Evolutionary conservation across 1,140 invertebrate genomes (phyloP).

Genomic region (Metaphire vulgaris): DNA sequence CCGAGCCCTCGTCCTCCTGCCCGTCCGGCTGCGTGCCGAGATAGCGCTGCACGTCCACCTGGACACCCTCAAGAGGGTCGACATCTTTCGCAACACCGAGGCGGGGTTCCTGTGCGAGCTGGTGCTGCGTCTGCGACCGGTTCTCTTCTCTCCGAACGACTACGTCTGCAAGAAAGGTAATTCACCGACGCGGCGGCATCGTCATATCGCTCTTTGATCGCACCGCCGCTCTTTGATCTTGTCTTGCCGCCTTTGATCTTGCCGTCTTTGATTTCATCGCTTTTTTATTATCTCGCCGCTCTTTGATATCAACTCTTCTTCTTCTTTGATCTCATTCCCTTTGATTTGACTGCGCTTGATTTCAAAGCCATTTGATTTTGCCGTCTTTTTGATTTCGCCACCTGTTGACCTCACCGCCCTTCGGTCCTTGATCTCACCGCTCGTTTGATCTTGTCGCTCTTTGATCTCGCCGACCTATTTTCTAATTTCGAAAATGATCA

Average conservation of each 20-base stretch:
- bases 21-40: slow-evolving; percentile 94
- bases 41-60: slow-evolving; percentile 98
- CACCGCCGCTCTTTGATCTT: background rate
- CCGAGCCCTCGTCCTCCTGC: slow-evolving; percentile 68
- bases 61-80: slow-evolving; percentile 92
- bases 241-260: background rate
- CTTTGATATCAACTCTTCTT: too few species aligned
- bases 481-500: too few species aligned
- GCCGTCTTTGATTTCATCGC: background rate
- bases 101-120: slow-evolving; percentile 96
- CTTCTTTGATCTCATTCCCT: background rate
- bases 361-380: too few species aligned
- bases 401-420: too few species aligned
- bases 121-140: slow-evolving; percentile 83
- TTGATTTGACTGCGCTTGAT: too few species aligned
- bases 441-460: too few species aligned
- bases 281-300: background rate
- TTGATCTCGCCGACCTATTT: too few species aligned
- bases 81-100: slow-evolving; percentile 98
- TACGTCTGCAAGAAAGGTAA: slow-evolving; percentile 97
- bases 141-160: slow-evolving; percentile 94
- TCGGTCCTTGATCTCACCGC: too few species aligned
- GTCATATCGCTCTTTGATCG: background rate
- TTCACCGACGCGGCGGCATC: background rate
- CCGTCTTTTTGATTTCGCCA: too few species aligned